phyloP scores from a whole-genome alignment of 2,797 vertebrate genomes.

The Gymnodraco acuticeps region DNA sequence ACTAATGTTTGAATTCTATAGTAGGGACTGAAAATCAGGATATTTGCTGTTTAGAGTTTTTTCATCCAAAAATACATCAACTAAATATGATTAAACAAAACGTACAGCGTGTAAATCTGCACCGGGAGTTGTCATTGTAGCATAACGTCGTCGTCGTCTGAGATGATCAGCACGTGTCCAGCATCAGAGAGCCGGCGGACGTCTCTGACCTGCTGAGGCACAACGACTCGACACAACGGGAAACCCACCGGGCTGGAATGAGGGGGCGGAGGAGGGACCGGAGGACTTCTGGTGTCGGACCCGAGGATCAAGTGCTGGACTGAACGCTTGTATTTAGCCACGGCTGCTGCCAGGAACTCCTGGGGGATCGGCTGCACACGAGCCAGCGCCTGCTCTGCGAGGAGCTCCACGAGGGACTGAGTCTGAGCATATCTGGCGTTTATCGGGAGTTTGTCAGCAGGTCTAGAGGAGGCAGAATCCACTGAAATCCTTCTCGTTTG shows the following conservation, averaged over 20 bases:
- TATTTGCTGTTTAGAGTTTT: neutral
- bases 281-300: conserved; percentile 32
- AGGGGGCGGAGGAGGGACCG: conserved; percentile 55
- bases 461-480: conserved; percentile 71
- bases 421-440: conserved; percentile 49
- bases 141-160: conserved; percentile 32
- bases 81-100: neutral
- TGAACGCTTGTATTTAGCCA: conserved; percentile 43
- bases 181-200: neutral
- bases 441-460: neutral
- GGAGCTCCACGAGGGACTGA: conserved; percentile 84
- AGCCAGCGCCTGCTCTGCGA: conserved; percentile 87
- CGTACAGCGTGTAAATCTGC: conserved; percentile 1
- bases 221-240: conserved; percentile 1
- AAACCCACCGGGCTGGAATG: conserved; percentile 65
- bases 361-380: conserved; percentile 75
- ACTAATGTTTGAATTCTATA: neutral
- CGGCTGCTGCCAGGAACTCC: conserved; percentile 51
- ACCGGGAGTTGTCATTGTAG: conserved; percentile 3
- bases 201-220: conserved; percentile 28
- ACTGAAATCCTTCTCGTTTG: conserved; percentile 12
- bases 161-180: conserved; percentile 13
- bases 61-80: neutral
- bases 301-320: conserved; percentile 34
- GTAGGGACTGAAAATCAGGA: neutral